Evolutionary conservation across 2,888 invertebrate genomes (phyloP).

Genomic region (Drosophila anomelani): DNA sequence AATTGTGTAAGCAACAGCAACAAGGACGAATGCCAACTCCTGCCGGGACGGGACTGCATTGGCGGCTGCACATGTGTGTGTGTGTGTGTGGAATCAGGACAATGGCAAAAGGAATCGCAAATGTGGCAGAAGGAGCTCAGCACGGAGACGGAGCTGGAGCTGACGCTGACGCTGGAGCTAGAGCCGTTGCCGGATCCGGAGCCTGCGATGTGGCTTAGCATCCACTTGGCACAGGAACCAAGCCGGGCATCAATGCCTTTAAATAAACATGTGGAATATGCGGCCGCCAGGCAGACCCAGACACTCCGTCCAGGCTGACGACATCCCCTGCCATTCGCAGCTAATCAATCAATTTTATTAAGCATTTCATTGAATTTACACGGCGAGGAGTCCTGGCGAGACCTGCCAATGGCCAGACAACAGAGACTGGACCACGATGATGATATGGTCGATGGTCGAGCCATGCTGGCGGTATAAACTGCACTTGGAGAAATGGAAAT

Average conservation of each 20-base stretch:
- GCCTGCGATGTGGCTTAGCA: slow-evolving; percentile 34
- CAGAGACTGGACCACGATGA: background rate
- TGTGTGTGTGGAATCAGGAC: slow-evolving; percentile 27
- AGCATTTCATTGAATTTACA: slow-evolving; percentile 62
- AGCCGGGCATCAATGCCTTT: slow-evolving; percentile 34
- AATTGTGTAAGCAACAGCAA: slow-evolving; percentile 64
- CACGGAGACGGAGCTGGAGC: background rate
- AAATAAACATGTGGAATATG: slow-evolving; percentile 37
- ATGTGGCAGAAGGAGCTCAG: slow-evolving; percentile 66
- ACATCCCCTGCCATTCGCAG: slow-evolving; percentile 40
- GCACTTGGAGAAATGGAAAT: background rate
- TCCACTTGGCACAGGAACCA: slow-evolving; percentile 30
- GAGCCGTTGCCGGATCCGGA: background rate
- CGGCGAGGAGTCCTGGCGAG: background rate
- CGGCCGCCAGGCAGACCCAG: slow-evolving; percentile 9
- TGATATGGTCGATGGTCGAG: background rate
- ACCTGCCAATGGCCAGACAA: slow-evolving; percentile 1
- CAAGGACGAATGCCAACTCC: slow-evolving; percentile 6
- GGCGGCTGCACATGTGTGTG: slow-evolving; percentile 16
- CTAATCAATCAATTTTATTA: slow-evolving; percentile 71
- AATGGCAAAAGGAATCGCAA: slow-evolving; percentile 68
- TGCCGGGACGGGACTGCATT: slow-evolving; percentile 16
- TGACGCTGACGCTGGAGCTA: background rate
- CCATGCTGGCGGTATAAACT: background rate
- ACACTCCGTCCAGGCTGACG: background rate